Evolutionary conservation across 2,888 invertebrate species (phyloP), one percentile per base, ranked within the genome.

Genomic region (Creontiades dilutus): DNA sequence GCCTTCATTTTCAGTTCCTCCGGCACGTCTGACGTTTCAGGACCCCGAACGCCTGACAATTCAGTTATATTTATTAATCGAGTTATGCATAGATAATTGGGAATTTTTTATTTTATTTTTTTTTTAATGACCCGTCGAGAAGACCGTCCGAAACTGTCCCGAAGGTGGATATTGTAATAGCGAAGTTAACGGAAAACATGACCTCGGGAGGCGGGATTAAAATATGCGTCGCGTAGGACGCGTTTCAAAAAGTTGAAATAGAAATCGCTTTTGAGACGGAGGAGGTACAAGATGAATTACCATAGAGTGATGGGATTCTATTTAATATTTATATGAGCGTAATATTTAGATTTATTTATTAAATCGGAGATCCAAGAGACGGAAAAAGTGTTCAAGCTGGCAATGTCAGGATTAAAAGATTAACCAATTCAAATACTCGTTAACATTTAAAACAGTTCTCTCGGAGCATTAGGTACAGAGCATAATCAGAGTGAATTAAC

Each of bases 11-110:
- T 37, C 47, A 61, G 57, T 52, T 78, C 82, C 23, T 28, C 75
- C 23, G 7, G n/a, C n/a, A 12, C 78, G 11, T n/a, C 82, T 48
- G 82, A 52, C 82, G 82, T 19, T 52, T 19, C 9, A 68, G 61
- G 27, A 52, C 57, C n/a, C 80, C 81, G 90, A 90, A 57, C 90
- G 52, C 76, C 90, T 90, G 86, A 90, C 86, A 87, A 86, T 90
- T 87, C 90, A 57, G 68, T 87, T 86, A 90, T 86, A 90, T 90
- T 90, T 90, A 90, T 90, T 90, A 90, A 90, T 90, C 86, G 81
- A 90, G 86, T 86, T 81, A 87, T 87, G 90, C 90, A 87, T 90
- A 90, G 85, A 80, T 90, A 87, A 90, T 90, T 86, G 81, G 47
- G 57, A 48, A 52, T 68, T 78, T 37, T 80, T 5, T 19, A 14